phyloP scores from a whole-genome alignment of 1,140 invertebrate species.

The Cardiocondyla obscurior region DNA sequence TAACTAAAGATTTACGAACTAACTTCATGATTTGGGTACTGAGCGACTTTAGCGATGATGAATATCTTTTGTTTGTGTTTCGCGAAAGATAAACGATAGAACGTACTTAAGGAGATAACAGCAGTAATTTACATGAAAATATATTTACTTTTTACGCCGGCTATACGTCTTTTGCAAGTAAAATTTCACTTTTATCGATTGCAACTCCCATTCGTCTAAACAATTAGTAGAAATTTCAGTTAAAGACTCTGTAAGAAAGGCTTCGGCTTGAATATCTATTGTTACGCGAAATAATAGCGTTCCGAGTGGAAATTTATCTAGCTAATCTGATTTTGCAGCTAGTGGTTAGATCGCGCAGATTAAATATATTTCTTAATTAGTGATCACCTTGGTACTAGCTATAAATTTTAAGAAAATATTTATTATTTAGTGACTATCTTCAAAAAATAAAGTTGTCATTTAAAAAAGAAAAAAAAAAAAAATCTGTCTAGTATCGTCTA shows the following conservation, averaged over 20 bases:
- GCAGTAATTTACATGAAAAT: background rate
- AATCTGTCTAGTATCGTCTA: too few relatives aligned
- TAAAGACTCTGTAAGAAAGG: background rate
- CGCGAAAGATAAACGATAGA: background rate
- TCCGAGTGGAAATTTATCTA: too few relatives aligned
- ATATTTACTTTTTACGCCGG: background rate
- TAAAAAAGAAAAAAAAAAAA: too few relatives aligned
- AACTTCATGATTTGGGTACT: conserved; percentile 22
- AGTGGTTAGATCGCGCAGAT: too few relatives aligned
- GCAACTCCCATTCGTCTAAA: background rate
- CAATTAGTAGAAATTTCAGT: background rate
- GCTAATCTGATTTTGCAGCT: too few relatives aligned
- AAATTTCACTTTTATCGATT: background rate
- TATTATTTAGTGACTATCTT: too few relatives aligned
- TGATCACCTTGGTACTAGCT: too few relatives aligned
- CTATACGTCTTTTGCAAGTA: background rate
- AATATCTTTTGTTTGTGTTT: conserved; percentile 29
- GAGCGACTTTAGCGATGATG: background rate
- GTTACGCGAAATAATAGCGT: background rate
- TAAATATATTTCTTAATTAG: too few relatives aligned
- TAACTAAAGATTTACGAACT: conserved; percentile 27
- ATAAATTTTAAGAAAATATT: too few relatives aligned
- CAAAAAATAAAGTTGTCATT: too few relatives aligned
- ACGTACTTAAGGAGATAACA: conserved; percentile 3
- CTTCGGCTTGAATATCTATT: background rate